phyloP scores from a whole-genome alignment of 2,888 invertebrate genomes.

The Aporophyla lueneburgensis region DNA sequence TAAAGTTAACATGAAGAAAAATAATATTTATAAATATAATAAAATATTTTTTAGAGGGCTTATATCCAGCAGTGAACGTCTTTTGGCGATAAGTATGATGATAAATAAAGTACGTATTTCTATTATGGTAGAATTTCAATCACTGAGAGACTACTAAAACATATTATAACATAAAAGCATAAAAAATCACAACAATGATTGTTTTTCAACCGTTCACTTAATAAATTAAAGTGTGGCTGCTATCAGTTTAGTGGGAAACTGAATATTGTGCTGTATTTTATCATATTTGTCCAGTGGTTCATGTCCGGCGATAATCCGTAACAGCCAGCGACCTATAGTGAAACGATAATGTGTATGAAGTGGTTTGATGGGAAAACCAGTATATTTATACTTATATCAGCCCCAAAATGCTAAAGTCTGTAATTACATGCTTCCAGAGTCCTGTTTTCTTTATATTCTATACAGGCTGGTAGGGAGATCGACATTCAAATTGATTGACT shows the following conservation, averaged over 20 bases:
- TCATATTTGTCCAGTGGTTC: not conserved
- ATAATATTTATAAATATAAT: no score
- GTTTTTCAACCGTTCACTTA: not conserved
- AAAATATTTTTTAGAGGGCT: no score
- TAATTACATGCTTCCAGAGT: not conserved
- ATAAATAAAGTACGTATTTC: no score
- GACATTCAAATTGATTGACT: no score
- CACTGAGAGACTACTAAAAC: no score
- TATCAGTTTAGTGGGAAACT: not conserved
- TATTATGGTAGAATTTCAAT: no score
- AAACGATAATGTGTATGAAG: constrained; percentile 8
- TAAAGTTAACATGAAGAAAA: no score
- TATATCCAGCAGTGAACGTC: no score
- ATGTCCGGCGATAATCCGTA: not conserved
- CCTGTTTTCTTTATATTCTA: no score
- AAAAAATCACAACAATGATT: not conserved
- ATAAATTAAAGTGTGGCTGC: not conserved
- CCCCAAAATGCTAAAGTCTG: not conserved
- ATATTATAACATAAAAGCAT: no score
- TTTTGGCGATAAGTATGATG: no score
- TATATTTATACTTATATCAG: constrained; percentile 1
- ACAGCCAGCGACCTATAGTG: not conserved
- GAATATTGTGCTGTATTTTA: not conserved
- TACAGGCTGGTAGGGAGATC: no score
- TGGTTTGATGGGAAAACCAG: not conserved